Evolutionary conservation across 1,140 invertebrate genomes (phyloP).

Genomic region (Hermetia illucens): DNA sequence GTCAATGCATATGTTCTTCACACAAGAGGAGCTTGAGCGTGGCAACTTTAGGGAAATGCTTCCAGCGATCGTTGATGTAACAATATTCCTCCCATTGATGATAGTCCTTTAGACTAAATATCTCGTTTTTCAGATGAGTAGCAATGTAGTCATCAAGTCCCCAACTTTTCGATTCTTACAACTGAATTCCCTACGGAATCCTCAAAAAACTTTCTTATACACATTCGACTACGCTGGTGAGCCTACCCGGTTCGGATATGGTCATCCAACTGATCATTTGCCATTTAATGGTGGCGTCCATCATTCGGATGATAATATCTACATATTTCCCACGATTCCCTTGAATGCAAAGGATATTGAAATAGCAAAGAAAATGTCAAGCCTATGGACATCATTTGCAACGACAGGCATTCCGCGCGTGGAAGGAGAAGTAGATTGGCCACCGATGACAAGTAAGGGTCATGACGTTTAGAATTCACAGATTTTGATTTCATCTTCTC

Average conservation of each 20-base stretch:
- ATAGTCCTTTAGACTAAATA: neutral
- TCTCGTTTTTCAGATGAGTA: slow-evolving; percentile 12
- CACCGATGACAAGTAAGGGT: slow-evolving; percentile 8
- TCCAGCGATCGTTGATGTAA: slow-evolving; percentile 23
- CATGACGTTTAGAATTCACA: slow-evolving; percentile 3
- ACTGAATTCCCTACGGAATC: slow-evolving; percentile 8
- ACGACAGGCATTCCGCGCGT: slow-evolving; percentile 16
- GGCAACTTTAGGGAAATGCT: slow-evolving; percentile 7
- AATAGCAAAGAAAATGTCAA: slow-evolving; percentile 27
- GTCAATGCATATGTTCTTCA: neutral
- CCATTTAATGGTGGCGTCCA: slow-evolving; percentile 30
- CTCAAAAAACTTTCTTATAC: slow-evolving; percentile 18
- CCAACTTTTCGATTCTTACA: slow-evolving; percentile 18
- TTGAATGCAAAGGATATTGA: slow-evolving; percentile 18
- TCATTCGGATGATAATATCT: slow-evolving; percentile 30
- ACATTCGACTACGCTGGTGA: slow-evolving; percentile 25
- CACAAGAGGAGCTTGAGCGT: neutral
- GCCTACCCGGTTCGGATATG: slow-evolving; percentile 28
- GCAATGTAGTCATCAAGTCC: slow-evolving; percentile 18
- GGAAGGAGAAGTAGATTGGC: neutral
- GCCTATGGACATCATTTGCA: slow-evolving; percentile 29
- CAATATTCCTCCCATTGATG: neutral
- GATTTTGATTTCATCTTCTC: neutral
- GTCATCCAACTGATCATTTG: slow-evolving; percentile 22
- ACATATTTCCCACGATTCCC: slow-evolving; percentile 23